phyloP scores from a whole-genome alignment of 2,113 vertebrate genomes.

The Salminus brasiliensis region DNA sequence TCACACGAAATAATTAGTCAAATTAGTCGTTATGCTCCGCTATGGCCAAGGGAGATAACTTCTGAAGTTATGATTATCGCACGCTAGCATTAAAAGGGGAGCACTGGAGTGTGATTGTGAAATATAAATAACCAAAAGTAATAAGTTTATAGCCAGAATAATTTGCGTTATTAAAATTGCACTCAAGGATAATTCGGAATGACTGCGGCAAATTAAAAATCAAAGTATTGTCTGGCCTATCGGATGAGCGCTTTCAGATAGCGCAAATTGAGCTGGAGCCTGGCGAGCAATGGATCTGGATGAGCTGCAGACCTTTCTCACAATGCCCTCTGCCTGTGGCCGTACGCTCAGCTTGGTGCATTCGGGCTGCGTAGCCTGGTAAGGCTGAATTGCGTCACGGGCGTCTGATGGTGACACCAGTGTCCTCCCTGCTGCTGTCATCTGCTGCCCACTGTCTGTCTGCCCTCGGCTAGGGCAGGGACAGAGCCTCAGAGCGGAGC shows the following conservation, averaged over 20 bases:
- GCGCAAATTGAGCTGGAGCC: background rate
- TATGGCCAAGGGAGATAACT: conserved; percentile 78
- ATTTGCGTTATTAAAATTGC: conserved; percentile 68
- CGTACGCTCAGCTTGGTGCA: background rate
- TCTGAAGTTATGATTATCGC: conserved; percentile 80
- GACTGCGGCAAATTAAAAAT: conserved; percentile 71
- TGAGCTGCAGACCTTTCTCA: conserved; percentile 45
- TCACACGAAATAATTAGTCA: conserved; percentile 75
- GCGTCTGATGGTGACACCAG: conserved; percentile 26
- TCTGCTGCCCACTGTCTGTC: conserved; percentile 28
- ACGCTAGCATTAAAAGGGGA: conserved; percentile 74
- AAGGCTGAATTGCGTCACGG: conserved; percentile 45
- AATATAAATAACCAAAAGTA: conserved; percentile 73
- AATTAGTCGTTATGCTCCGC: conserved; percentile 75
- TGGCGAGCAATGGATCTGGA: background rate
- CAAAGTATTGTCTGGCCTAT: conserved; percentile 56
- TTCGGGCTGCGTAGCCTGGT: conserved; percentile 22
- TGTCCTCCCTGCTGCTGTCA: conserved; percentile 24
- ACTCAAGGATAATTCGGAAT: conserved; percentile 61
- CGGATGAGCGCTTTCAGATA: background rate
- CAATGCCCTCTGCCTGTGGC: conserved; percentile 59
- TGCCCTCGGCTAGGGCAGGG: background rate
- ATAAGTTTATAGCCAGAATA: conserved; percentile 71
- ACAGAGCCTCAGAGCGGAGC: conserved; percentile 6
- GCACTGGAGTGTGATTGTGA: conserved; percentile 60